Evolutionary conservation across 2,797 vertebrate genomes (phyloP).

Genomic region (Podarcis lilfordi): DNA sequence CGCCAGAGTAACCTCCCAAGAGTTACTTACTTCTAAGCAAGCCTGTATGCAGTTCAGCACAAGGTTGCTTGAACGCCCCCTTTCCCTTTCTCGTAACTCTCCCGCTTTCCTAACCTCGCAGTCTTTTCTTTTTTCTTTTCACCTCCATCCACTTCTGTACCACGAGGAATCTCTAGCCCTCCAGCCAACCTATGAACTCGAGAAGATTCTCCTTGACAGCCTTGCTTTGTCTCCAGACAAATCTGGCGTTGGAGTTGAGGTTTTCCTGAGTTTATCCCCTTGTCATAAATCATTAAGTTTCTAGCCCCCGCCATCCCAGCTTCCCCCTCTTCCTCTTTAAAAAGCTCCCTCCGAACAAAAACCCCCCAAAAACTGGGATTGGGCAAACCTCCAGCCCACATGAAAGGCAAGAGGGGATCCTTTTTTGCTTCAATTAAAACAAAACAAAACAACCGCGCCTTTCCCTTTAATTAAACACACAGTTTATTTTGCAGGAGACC

Average conservation of each 20-base stretch:
- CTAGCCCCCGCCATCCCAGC: conserved; percentile 1
- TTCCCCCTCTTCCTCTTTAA: conserved; percentile 44
- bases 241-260: conserved; percentile 49
- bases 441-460: conserved; percentile 10
- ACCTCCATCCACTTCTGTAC: neutral
- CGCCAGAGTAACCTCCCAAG: neutral
- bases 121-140: neutral
- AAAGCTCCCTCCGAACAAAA: conserved; percentile 49
- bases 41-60: neutral
- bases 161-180: too few relatives aligned
- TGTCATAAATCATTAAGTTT: conserved; percentile 63
- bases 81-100: neutral
- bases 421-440: neutral
- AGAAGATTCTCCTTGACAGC: conserved; percentile 31
- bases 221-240: conserved; percentile 48
- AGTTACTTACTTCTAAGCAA: neutral
- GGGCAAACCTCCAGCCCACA: conserved; percentile 27
- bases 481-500: conserved; percentile 26
- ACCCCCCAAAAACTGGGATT: neutral
- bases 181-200: conserved; percentile 31
- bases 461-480: conserved; percentile 60
- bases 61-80: neutral
- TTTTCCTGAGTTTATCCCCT: conserved; percentile 63
- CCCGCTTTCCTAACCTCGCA: too few relatives aligned
- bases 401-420: neutral